Base-by-base conservation (phyloP, 92 coral and sea anemone genomes). In the Pocillopora grandis region DNA sequence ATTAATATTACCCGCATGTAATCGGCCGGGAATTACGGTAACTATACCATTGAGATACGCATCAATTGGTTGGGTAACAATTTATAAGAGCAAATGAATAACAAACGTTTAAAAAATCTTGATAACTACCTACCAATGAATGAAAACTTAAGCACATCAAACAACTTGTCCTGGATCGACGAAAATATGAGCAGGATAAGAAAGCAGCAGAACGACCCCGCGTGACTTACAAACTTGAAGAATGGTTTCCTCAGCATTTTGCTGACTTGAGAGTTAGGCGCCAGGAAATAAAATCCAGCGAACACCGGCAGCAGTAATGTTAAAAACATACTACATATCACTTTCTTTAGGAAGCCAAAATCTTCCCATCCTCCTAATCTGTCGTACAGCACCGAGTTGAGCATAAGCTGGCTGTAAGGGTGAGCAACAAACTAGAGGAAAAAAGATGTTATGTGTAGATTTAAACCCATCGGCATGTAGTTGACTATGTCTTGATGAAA, bases 331-430 rank as follows among this genome's bases (percentile, higher is more conserved):
- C 80, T 88, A 12, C 81, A 62, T 19, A 90, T 0, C n/a, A 66
- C 23, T 86, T 88, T 91, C 33, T 10, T 21, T 1, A 88, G 14
- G 79, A 80, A 81, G 35, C 87, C 72, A 9, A 18, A 71, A 16
- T 76, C 86, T 61, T 90, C 94, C 94, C 93, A 94, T 58, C 70
- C 75, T 9, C 85, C 72, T 37, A 90, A 67, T 2, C 85, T 84
- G 17, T 73, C 69, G 90, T 95, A 93, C 12, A 95, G 78, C 27
- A 95, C 98, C 11, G 93, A 86, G 88, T 95, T 95, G 61, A 95
- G 88, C 88, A 91, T 88, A 80, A 91, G 89, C 86, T 95, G 98
- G 63, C 95, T 91, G 92, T 93, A 92, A 16, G 95, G 90, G 87
- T 95, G 98, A 13, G 98, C 96, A 21, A 94, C 95, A 85, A 94